Evolutionary conservation across 2,113 vertebrate species (phyloP).

Genomic region (Pteronura brasiliensis): DNA sequence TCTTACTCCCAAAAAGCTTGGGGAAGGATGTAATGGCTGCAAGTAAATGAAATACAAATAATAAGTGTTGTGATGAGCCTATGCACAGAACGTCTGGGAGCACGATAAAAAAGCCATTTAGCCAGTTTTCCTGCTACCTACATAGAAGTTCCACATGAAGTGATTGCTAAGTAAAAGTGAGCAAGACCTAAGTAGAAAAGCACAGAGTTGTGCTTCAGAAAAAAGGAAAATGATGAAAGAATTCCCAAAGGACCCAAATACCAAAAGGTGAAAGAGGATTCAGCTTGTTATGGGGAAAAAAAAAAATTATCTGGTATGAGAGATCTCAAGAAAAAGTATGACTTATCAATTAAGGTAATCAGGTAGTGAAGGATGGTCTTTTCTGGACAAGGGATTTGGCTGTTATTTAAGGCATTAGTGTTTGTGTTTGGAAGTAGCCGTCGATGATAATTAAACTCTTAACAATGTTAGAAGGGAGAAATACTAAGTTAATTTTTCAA

Average conservation of each 20-base stretch:
- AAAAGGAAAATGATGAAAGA: background rate
- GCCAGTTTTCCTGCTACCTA: background rate
- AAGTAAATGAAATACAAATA: background rate
- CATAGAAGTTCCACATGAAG: background rate
- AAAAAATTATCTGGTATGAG: background rate
- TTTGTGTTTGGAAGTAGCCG: background rate
- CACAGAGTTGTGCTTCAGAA: background rate
- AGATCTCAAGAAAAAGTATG: background rate
- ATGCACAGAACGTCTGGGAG: background rate
- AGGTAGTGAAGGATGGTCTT: background rate
- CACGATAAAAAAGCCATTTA: background rate
- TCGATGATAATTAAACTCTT: background rate
- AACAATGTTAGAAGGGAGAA: background rate
- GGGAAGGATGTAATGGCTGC: background rate
- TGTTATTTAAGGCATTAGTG: background rate
- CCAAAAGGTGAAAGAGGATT: background rate
- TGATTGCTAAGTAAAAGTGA: background rate
- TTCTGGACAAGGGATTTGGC: background rate
- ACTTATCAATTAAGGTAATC: background rate
- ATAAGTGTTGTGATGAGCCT: background rate
- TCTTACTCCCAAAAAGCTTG: background rate
- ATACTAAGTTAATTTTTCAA: background rate
- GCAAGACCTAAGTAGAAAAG: background rate
- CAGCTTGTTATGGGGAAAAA: background rate
- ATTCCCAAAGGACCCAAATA: background rate